Evolutionary conservation across 2,888 invertebrate genomes (phyloP), one percentile per base, ranked within the genome.

Genomic region (Ferdinandea cuprea): DNA sequence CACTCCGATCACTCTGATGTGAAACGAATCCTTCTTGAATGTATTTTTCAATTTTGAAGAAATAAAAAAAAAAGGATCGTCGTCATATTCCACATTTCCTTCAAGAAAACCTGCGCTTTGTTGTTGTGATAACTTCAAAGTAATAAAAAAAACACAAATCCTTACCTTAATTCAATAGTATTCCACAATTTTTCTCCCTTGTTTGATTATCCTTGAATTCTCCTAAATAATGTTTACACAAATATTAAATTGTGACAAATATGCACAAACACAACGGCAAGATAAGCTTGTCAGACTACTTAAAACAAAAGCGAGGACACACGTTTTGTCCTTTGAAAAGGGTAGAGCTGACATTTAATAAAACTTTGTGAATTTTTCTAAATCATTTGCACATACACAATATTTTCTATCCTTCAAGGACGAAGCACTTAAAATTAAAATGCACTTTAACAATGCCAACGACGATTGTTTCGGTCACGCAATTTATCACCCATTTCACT

Each of bases 401-500:
- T 40, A 40, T 78, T 61, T 48, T 19, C 28, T 32, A 42, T 48
- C n/a, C 48, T 58, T 13, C 63, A 81, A 81, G 65, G 54, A 66
- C 80, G 25, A 44, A 71, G 71, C 77, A 65, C 58, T 74, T 58
- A 11, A 32, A 56, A 59, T 74, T 58, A 11, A 32, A 56, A 59
- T 73, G 42, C 58, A 71, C 56, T 58, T 63, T 21, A 30, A 30
- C 65, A 63, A 56, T 35, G 9, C 6, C 56, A 35, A 25, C 42
- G 3, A 21, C 32, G 50, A 44, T 48, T 35, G 13, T 40, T 25
- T 71, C 21, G 32, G 35, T 48, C 19, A 63, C 52, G 30, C 9
- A 28, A 76, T 13, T 40, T 1, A 13, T 44, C 25, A 46, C 46
- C 7, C n/a, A 13, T 30, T 7, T 28, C 13, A 35, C 56, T n/a